These are phyloP conservation scores for Dromiciops gliroides DNA, from an alignment of 2,113 vertebrate genomes.

Conservation along the genomic window DNA sequence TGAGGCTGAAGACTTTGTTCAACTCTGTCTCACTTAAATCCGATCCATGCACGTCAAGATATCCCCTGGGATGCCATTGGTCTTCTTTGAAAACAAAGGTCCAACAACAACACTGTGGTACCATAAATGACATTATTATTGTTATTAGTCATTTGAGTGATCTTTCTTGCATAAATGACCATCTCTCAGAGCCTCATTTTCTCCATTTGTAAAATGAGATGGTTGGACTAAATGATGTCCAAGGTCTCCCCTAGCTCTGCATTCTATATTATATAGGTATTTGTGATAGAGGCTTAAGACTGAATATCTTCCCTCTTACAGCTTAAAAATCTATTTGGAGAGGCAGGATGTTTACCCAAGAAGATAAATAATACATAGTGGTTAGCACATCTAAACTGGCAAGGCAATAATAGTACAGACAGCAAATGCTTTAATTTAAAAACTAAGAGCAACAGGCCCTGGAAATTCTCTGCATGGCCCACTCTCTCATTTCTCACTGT, in stretches of 20 bases:
- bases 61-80: background rate
- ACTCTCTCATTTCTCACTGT: background rate
- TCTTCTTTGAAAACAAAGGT: background rate
- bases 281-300: background rate
- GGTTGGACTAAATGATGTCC: background rate
- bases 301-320: background rate
- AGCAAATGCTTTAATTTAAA: background rate
- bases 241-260: background rate
- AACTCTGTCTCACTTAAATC: background rate
- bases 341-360: background rate
- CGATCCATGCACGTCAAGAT: no score
- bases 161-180: background rate
- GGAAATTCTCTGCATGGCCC: background rate
- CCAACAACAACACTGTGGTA: background rate
- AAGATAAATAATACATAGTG: background rate
- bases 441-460: background rate
- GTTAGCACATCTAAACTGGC: background rate
- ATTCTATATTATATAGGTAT: no score
- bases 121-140: constrained; percentile 27
- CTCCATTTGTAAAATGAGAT: background rate
- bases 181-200: background rate
- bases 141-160: background rate
- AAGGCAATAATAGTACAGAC: background rate
- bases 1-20: background rate
- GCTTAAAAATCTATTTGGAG: background rate